Conservation (phyloP, 1,140 invertebrate species). For the Magallana ariakensis region DNA sequence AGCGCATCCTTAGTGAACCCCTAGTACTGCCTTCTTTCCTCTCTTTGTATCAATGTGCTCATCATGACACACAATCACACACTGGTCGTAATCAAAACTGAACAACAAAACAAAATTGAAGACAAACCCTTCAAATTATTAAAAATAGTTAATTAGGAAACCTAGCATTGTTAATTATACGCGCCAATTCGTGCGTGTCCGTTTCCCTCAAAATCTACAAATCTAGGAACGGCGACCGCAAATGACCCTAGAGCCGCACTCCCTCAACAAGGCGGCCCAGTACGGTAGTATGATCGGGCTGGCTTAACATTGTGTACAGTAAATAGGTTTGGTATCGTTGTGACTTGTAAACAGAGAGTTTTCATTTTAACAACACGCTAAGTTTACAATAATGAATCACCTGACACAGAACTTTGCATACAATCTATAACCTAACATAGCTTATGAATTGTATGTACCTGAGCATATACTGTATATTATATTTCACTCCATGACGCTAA, state of each 20-base stretch:
- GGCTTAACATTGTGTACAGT: background rate
- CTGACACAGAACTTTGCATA: background rate
- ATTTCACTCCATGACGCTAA: too few relatives aligned
- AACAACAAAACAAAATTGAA: too few relatives aligned
- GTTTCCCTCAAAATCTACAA: constrained; percentile 1
- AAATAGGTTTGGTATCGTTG: background rate
- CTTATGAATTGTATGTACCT: background rate
- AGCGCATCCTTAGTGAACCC: too few relatives aligned
- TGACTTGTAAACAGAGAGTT: background rate
- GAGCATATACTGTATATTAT: too few relatives aligned
- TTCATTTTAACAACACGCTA: background rate
- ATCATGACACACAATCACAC: too few relatives aligned
- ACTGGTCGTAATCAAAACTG: too few relatives aligned
- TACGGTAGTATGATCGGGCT: background rate
- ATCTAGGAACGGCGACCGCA: constrained; percentile 1
- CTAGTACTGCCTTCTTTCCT: too few relatives aligned
- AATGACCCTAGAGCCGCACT: background rate
- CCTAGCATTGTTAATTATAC: background rate
- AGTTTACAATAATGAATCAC: background rate
- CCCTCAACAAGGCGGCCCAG: background rate
- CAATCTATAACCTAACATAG: background rate
- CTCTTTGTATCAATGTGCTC: too few relatives aligned
- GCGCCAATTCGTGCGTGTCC: background rate
- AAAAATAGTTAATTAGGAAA: too few relatives aligned
- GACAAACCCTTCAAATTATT: too few relatives aligned